Conservation (phyloP, 2,797 vertebrate species). For the Microctenopoma stevenorrisi region DNA sequence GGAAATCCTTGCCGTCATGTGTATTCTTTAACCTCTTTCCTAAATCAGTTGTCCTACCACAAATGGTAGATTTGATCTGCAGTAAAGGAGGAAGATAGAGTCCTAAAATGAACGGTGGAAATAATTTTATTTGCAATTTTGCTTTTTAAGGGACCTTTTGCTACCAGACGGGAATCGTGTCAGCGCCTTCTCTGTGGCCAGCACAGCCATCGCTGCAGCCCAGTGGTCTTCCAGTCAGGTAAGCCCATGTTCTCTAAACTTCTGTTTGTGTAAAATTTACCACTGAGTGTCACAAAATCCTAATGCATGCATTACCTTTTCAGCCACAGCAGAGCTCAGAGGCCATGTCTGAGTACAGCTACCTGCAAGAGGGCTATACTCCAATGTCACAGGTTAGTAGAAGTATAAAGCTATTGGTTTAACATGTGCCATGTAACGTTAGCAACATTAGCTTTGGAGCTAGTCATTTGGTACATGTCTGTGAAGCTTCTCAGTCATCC, state of each 20-base stretch:
- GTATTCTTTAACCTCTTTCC: neutral
- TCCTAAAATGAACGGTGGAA: neutral
- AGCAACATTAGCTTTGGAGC: too few relatives aligned
- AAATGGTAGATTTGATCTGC: neutral
- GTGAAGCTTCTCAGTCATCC: too few relatives aligned
- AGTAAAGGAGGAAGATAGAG: neutral
- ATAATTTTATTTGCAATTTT: neutral
- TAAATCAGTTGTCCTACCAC: neutral
- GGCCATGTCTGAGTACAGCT: slow-evolving; percentile 91
- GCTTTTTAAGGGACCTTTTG: slow-evolving; percentile 88
- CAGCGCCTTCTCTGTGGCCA: slow-evolving; percentile 97
- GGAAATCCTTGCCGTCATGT: neutral
- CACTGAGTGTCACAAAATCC: neutral
- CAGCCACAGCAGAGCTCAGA: slow-evolving; percentile 90
- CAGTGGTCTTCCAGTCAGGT: slow-evolving; percentile 99
- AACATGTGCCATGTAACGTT: neutral
- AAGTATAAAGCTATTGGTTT: neutral
- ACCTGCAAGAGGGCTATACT: slow-evolving; percentile 91
- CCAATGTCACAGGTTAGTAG: slow-evolving; percentile 89
- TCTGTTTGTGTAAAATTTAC: neutral
- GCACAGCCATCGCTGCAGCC: slow-evolving; percentile 97
- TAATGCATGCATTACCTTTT: slow-evolving; percentile 15
- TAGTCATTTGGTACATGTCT: too few relatives aligned
- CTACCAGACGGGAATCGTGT: slow-evolving; percentile 96
- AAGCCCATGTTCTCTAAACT: slow-evolving; percentile 18